Percentiles rank a stretch among this genome's conserved stretches.
These are phyloP conservation scores for Isotomurus palustris DNA, from an alignment of 2,888 invertebrate species.

Conservation along the genomic window DNA sequence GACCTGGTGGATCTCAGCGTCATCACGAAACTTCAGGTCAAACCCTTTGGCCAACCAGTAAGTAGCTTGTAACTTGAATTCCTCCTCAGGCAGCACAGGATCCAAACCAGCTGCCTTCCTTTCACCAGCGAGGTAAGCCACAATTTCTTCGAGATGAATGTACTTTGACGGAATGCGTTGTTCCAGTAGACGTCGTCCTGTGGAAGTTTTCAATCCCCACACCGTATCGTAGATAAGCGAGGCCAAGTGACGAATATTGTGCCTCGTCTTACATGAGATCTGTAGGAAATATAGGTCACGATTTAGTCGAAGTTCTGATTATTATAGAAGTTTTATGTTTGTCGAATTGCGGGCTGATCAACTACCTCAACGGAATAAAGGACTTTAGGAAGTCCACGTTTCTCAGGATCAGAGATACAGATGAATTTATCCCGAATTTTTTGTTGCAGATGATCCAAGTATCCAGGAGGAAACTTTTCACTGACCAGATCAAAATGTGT, in stretches of 20 bases:
- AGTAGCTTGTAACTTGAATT: slow-evolving; percentile 58
- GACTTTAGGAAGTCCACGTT: slow-evolving; percentile 88
- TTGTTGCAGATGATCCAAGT: slow-evolving; percentile 75
- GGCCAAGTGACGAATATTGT: slow-evolving; percentile 82
- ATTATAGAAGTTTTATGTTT: not conserved
- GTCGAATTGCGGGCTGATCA: not conserved
- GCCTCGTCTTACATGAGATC: slow-evolving; percentile 68
- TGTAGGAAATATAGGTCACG: slow-evolving; percentile 10
- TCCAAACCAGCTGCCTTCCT: slow-evolving; percentile 55
- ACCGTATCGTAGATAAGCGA: slow-evolving; percentile 91
- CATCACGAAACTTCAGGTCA: slow-evolving; percentile 42
- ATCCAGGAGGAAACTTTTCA: slow-evolving; percentile 56
- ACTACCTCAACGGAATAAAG: slow-evolving; percentile 83
- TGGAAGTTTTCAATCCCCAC: slow-evolving; percentile 82
- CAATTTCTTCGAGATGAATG: slow-evolving; percentile 87
- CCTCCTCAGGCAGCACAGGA: slow-evolving; percentile 77
- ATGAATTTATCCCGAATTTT: slow-evolving; percentile 80
- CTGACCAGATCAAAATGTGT: slow-evolving; percentile 88
- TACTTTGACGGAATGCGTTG: slow-evolving; percentile 96
- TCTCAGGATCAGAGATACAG: slow-evolving; percentile 90
- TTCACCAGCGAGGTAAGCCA: slow-evolving; percentile 74
- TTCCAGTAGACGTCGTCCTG: slow-evolving; percentile 83
- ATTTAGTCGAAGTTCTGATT: not conserved
- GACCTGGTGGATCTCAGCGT: slow-evolving; percentile 46
- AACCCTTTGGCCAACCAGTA: slow-evolving; percentile 44